Conservation (phyloP, 2,113 vertebrate genomes). For the Tupaia chinensis region DNA sequence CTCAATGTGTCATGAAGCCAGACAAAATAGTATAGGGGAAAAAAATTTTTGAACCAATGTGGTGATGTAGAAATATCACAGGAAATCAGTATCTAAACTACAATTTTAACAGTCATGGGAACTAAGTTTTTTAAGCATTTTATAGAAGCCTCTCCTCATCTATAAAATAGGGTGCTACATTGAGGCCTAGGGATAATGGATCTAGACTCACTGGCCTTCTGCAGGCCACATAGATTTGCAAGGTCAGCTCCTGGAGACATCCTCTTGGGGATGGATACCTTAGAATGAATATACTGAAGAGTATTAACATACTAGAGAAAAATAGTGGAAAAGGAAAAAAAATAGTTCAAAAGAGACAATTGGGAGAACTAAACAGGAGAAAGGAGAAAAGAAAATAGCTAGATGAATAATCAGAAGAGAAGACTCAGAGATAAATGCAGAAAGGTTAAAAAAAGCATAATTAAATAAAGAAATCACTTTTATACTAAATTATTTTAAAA, state of each 20-base stretch:
- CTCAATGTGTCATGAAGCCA: background rate
- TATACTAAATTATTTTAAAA: background rate
- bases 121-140: background rate
- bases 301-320: background rate
- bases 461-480: background rate
- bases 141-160: background rate
- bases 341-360: background rate
- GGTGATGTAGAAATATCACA: background rate
- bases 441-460: background rate
- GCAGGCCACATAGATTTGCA: too few species aligned
- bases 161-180: background rate
- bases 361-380: background rate
- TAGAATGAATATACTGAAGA: background rate
- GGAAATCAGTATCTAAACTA: background rate
- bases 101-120: background rate
- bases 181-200: background rate
- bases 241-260: too few species aligned
- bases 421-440: background rate
- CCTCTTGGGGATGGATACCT: too few species aligned
- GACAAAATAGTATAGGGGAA: constrained; percentile 28
- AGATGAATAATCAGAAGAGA: background rate
- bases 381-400: background rate
- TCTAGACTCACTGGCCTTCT: background rate
- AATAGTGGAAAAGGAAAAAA: background rate
- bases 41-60: background rate